Conservation (phyloP, 2,888 invertebrate species). For the Diplolepis rosae region DNA sequence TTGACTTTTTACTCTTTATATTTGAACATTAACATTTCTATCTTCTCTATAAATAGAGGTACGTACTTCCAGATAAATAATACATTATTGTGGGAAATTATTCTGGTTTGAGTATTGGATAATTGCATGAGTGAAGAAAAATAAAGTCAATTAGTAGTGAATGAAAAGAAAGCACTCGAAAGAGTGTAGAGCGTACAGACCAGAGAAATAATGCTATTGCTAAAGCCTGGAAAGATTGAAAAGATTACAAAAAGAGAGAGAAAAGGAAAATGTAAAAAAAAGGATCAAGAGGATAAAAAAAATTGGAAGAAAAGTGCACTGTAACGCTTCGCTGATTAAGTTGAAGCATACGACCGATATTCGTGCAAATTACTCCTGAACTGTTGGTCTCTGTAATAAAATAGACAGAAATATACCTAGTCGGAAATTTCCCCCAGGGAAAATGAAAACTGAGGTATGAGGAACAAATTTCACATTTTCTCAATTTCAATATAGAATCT, state of each 20-base stretch:
- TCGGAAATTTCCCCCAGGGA: background rate
- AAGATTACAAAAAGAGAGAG: too few species aligned
- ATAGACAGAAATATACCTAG: background rate
- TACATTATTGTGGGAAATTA: constrained; percentile 19
- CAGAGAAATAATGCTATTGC: background rate
- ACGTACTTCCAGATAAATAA: background rate
- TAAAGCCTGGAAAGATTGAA: background rate
- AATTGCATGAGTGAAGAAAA: constrained; percentile 14
- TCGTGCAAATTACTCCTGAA: background rate
- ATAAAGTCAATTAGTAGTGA: constrained; percentile 16
- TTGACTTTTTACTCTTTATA: too few species aligned
- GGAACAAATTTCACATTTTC: background rate
- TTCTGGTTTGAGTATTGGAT: background rate
- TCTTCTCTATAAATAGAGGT: background rate
- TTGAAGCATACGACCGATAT: background rate
- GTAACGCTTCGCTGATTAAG: background rate
- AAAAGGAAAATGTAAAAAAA: background rate
- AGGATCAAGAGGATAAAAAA: background rate
- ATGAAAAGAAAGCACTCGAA: constrained; percentile 24
- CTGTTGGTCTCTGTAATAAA: background rate
- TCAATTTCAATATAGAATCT: background rate
- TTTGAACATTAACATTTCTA: too few species aligned
- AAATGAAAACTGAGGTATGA: background rate
- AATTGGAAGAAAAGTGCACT: background rate
- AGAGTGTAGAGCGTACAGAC: background rate